Evolutionary conservation across 2,113 vertebrate species (phyloP).

Genomic region (Salvelinus fontinalis): DNA sequence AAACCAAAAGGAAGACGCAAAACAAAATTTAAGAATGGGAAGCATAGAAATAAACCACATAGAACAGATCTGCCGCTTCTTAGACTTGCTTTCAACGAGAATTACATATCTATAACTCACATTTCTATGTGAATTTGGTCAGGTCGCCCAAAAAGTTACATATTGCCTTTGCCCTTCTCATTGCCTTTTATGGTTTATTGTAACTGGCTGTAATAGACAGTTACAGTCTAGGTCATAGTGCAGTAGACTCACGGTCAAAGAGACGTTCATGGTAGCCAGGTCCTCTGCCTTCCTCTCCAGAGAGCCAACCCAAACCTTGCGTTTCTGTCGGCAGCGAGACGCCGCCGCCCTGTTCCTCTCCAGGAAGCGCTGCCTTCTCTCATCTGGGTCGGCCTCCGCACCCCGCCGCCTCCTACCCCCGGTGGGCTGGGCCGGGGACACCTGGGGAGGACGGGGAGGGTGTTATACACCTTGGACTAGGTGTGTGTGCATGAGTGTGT

Average conservation of each 20-base stretch:
- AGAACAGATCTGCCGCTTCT: too few species aligned
- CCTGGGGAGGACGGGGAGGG: conserved; percentile 63
- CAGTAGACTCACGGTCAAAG: conserved; percentile 81
- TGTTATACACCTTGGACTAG: not conserved
- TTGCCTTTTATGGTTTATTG: too few species aligned
- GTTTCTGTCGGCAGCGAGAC: conserved; percentile 91
- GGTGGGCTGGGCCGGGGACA: conserved; percentile 90
- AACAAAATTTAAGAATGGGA: too few species aligned
- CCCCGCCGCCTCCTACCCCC: conserved; percentile 86
- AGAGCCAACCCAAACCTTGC: conserved; percentile 94
- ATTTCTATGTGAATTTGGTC: too few species aligned
- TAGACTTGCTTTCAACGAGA: too few species aligned
- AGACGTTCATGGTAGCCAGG: conserved; percentile 88
- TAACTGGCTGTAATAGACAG: too few species aligned
- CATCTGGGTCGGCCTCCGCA: conserved; percentile 89
- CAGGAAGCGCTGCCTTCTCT: conserved; percentile 89
- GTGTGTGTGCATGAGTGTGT: not conserved
- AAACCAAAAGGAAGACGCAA: too few species aligned
- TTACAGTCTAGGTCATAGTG: not conserved
- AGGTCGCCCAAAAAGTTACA: too few species aligned
- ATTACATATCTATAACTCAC: too few species aligned
- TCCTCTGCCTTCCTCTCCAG: conserved; percentile 95
- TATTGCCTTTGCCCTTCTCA: too few species aligned
- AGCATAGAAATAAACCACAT: too few species aligned
- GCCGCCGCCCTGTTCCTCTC: conserved; percentile 92